phyloP scores from a whole-genome alignment of 2,797 vertebrate genomes.

The Crocodylus rhombifer region DNA sequence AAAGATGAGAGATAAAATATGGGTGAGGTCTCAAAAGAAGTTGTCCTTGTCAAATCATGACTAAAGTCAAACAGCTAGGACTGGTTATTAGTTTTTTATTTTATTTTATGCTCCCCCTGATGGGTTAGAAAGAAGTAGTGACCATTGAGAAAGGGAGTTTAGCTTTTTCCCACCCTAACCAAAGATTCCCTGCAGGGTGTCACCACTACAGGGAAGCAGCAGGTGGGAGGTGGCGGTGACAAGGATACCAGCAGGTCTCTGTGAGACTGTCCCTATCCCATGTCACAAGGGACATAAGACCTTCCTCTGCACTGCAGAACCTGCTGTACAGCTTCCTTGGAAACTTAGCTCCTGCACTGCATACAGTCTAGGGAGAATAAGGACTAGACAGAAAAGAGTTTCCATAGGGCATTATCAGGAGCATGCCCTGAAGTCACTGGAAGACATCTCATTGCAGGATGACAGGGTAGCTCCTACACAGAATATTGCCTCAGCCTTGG shows the following conservation, averaged over 20 bases:
- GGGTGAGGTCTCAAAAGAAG: not conserved
- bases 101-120: not conserved
- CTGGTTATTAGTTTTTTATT: not conserved
- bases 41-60: fast-evolving
- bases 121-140: not conserved
- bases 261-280: not conserved
- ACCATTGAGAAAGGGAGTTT: not conserved
- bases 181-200: not conserved
- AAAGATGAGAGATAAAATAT: not conserved
- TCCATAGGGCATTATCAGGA: not conserved
- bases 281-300: not conserved
- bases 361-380: not conserved
- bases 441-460: not conserved
- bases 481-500: too few relatives aligned
- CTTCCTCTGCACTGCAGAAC: not conserved
- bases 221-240: not conserved
- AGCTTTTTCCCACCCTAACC: not conserved
- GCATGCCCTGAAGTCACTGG: not conserved
- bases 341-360: not conserved
- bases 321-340: not conserved
- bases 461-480: too few relatives aligned
- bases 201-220: not conserved
- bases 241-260: fast-evolving
- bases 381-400: not conserved
- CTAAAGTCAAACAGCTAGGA: not conserved